Evolutionary conservation across 2,888 invertebrate species (phyloP), one percentile per base, ranked within the genome.

Genomic region (Thumatha senex): DNA sequence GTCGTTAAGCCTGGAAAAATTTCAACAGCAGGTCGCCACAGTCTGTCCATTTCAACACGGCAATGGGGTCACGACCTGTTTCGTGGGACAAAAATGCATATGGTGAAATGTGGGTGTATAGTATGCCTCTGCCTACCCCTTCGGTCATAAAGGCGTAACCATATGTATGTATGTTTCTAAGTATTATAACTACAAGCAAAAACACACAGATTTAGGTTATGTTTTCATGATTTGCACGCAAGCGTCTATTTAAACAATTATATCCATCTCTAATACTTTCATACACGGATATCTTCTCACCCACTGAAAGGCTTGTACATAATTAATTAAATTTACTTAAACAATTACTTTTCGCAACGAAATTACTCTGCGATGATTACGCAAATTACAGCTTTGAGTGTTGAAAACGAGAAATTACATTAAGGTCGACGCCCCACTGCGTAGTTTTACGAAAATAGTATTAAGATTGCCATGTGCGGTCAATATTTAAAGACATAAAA

Each of bases 381-480:
- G 59, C 56, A 59, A 65, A 63, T 57, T 56, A 60, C 55, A 56
- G 51, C 54, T 57, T 56, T 47, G 51, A 57, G 52, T 57, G 63
- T 60, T 62, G 66, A 60, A 62, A 61, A 64, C 58, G 55, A 45
- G 43, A 70, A 66, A 69, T 65, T 52, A 60, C 44, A 48, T 46
- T 30, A 49, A 64, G 76, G 70, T 66, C 70, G 46, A 59, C 51
- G 74, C 54, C 62, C 65, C 46, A 24, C 13, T 24, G 36, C 33
- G 50, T 45, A 44, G 40, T 34, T 61, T 53, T 54, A 58, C 47
- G 54, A 59, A 59, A 65, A 56, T 51, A 46, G 31, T 31, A 31
- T 31, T 45, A 45, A 54, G 41, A 51, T 49, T 41, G 44, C 51
- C 54, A 61, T 52, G 45, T 63, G 54, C 34, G 54, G 41, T 46